These are phyloP conservation scores for Tupiocoris notatus DNA, from an alignment of 2,888 invertebrate genomes.

Conservation along the genomic window DNA sequence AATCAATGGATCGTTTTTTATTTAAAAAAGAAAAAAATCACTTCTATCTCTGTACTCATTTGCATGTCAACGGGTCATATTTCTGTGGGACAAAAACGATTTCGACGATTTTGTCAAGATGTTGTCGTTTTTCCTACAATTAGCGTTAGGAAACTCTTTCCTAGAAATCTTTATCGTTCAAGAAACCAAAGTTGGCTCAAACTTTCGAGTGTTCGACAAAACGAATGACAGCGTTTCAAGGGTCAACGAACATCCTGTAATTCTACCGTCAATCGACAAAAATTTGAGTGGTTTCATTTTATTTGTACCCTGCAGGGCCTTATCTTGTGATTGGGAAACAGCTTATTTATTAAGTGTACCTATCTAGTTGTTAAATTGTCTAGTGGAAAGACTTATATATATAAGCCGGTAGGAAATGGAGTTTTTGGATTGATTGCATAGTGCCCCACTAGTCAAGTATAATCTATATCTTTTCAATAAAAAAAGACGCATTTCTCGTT, in stretches of 20 bases:
- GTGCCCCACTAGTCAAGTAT: neutral
- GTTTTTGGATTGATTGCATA: neutral
- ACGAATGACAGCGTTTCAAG: neutral
- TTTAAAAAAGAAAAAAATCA: too few species aligned
- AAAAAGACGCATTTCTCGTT: neutral
- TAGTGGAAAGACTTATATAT: neutral
- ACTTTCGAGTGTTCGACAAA: neutral
- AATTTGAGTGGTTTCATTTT: neutral
- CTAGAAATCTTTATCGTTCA: too few species aligned
- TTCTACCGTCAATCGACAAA: neutral
- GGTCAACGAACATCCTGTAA: neutral
- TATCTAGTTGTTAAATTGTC: neutral
- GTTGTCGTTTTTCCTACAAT: too few species aligned
- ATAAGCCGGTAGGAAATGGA: neutral
- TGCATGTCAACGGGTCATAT: too few species aligned
- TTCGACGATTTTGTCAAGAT: too few species aligned
- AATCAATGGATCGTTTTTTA: too few species aligned
- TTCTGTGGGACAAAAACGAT: too few species aligned
- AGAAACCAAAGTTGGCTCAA: neutral
- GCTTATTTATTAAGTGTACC: slow-evolving; percentile 9
- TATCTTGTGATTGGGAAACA: slow-evolving; percentile 11
- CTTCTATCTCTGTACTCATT: too few species aligned
- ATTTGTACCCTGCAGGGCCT: slow-evolving; percentile 9
- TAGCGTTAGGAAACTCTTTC: too few species aligned
- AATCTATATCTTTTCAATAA: neutral